Evolutionary conservation across 1,140 invertebrate species (phyloP).

Genomic region (Panulirus ornatus): DNA sequence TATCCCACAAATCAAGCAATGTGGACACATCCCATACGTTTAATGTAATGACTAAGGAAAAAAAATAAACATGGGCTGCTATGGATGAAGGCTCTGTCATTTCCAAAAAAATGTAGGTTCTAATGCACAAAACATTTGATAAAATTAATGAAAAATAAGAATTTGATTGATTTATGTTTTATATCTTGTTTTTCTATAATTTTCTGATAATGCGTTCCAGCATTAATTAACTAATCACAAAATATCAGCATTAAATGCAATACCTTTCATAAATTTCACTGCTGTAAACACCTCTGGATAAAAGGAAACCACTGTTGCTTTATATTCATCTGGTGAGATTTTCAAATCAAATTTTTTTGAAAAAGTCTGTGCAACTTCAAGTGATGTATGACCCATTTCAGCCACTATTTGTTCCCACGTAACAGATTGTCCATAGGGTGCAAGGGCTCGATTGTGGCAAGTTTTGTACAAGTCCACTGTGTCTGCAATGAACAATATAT

Average conservation of each 20-base stretch:
- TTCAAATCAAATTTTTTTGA: slow-evolving; percentile 79
- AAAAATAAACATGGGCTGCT: too few species aligned
- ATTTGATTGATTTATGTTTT: too few species aligned
- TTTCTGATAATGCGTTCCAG: too few species aligned
- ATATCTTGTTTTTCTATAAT: too few species aligned
- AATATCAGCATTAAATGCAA: background rate
- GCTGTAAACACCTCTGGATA: slow-evolving; percentile 78
- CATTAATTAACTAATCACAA: too few species aligned
- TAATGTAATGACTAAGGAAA: too few species aligned
- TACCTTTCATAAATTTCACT: background rate
- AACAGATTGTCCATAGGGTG: slow-evolving; percentile 79
- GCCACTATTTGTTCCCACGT: slow-evolving; percentile 80
- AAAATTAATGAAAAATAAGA: too few species aligned
- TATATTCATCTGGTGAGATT: slow-evolving; percentile 79
- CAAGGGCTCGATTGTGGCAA: slow-evolving; percentile 78
- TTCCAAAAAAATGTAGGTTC: too few species aligned
- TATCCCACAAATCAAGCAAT: too few species aligned
- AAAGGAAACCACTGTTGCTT: slow-evolving; percentile 75
- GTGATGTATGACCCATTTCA: slow-evolving; percentile 80
- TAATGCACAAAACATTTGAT: too few species aligned
- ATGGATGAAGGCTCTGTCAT: too few species aligned
- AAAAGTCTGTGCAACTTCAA: slow-evolving; percentile 78
- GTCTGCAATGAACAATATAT: slow-evolving; percentile 77
- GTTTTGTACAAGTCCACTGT: slow-evolving; percentile 80
- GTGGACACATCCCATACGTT: too few species aligned